Evolutionary conservation across 2,113 vertebrate species (phyloP), one percentile per base, ranked within the genome.

Genomic region (Misgurnus mizolepis): DNA sequence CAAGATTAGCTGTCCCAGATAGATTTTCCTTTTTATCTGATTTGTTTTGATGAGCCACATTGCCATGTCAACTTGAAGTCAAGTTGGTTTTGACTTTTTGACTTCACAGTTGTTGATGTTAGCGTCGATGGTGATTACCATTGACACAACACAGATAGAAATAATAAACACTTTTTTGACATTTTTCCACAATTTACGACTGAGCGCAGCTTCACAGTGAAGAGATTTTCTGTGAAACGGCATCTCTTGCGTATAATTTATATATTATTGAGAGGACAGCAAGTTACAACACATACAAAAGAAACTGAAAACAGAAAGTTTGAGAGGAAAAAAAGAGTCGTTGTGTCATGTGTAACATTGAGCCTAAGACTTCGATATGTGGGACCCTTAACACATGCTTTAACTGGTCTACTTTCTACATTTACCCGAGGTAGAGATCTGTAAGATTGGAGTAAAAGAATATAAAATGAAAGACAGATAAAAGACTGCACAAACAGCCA

Each of bases 401-500:
- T 64, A 50, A 27, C 18, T 41, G 45, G 6, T 78, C 40, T 70
- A 71, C 73, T 58, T 55, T 74, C 39, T 75, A 60, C 39, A 62
- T 62, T 43, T 75, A 81, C 27, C 76, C 17, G 85, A 79, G 85
- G 68, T 85, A 88, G 74, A 67, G 72, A 82, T 69, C 55, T 85
- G 79, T 76, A 67, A 58, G 65, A 73, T 87, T 56, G 53, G 78
- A 88, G 87, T 81, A 83, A 87, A 74, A 89, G 83, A 65, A 86
- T 82, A 80, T 79, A 76, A 77, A 88, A 87, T 78, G 69, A 83
- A 65, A 89, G 86, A 87, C 85, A 86, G 89, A 89, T 80, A 88
- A 74, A 79, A 87, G 85, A 85, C 89, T 77, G 84, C 83, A 85
- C 70, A 84, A 73, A 79, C 65, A 90, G 89, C 87, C 91, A 92